Percentiles rank a stretch among this genome's conserved stretches.
Conservation (phyloP, 2,888 invertebrate species). For the Hymenopus coronatus region DNA sequence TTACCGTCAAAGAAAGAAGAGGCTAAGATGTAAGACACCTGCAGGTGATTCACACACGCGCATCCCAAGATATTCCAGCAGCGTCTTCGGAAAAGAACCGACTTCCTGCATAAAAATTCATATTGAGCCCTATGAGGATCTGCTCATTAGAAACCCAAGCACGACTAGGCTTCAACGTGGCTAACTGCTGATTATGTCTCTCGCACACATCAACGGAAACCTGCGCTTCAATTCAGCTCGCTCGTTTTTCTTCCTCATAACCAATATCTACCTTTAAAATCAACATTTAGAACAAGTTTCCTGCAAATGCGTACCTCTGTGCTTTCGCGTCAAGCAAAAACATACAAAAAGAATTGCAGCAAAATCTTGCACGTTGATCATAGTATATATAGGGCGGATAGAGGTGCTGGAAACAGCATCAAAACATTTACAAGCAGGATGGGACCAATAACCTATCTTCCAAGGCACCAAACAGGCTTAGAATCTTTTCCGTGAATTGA, state of each 20-base stretch:
- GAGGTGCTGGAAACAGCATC: no score
- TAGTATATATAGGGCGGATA: background rate
- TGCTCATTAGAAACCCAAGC: background rate
- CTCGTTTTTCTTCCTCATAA: background rate
- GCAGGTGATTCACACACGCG: background rate
- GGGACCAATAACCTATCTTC: no score
- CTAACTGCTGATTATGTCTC: background rate
- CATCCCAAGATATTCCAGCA: background rate
- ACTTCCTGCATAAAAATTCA: background rate
- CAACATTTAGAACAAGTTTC: background rate
- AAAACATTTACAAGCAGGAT: no score
- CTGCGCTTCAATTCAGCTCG: background rate
- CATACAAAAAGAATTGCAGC: background rate
- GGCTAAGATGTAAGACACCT: background rate
- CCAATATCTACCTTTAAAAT: background rate
- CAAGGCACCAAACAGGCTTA: no score
- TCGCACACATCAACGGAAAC: background rate
- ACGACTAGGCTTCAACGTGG: background rate
- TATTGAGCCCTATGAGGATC: background rate
- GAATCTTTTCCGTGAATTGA: no score
- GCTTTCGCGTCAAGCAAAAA: background rate
- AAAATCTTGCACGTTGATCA: background rate
- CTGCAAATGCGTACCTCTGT: background rate
- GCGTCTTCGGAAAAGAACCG: background rate
- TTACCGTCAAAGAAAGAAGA: background rate